Base-by-base conservation (phyloP, 1,140 invertebrate species). In the Antheraea mylitta region DNA sequence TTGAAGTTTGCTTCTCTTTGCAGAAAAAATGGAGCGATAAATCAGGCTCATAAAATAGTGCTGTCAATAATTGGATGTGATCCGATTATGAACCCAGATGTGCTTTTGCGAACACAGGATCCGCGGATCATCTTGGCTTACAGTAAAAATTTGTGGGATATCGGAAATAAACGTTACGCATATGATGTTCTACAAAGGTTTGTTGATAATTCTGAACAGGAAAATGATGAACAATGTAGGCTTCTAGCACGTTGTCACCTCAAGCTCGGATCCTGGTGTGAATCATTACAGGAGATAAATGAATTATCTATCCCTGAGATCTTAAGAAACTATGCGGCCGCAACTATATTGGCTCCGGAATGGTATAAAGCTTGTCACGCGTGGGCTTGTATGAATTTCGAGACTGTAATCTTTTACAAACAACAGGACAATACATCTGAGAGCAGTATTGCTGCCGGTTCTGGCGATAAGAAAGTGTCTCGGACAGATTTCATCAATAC, bases 301-400 rank as follows among this genome's bases (percentile, higher is more conserved):
- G 96, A 98, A 68, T 83, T 94, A 7, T 97, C 97, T 0, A 97
- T 98, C 66, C 95, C 96, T 0, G 94, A 95, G 18, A 96, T 99
- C 7, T 89, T 99, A 6, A 95, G 96, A 58, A 98, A 96, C 76
- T 99, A 98, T 82, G 94, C 95, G 59, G 94, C 96, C 38, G 98
- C 99, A 0, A 99, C 97, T 2, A 95, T 97, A 76, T 96, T 98
- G 78, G 98, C 99, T 86, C 94, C 96, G 0, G 94, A 94, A 37
- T 98, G 97, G 96, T 98, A 98, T 78, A 97, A 99, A 94, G 99
- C 98, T 0, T 99, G 99, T 97, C 99, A 99, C 91, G 95, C 98
- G 0, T 99, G 97, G 94, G 99, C 99, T 0, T 99, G 98, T 76
- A 99, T 98, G 94, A 99, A 99, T 87, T 99, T 99, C 83, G 98